These are phyloP conservation scores for Indri indri DNA, from an alignment of 2,113 vertebrate genomes.

Conservation along the genomic window DNA sequence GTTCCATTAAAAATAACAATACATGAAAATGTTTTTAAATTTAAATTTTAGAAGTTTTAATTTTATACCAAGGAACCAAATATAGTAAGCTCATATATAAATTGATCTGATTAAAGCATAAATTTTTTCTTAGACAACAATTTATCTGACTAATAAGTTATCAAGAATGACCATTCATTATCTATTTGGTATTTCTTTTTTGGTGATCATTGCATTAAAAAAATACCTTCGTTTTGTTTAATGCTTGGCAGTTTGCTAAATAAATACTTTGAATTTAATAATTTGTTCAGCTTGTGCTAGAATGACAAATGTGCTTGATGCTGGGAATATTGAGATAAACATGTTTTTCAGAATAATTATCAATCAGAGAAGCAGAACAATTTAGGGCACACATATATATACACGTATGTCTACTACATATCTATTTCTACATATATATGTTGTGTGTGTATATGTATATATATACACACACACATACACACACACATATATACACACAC, in stretches of 20 bases:
- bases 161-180: background rate
- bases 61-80: background rate
- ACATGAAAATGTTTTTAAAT: background rate
- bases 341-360: conserved; percentile 5
- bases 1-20: background rate
- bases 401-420: background rate
- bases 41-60: background rate
- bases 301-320: background rate
- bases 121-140: background rate
- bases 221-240: background rate
- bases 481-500: no score
- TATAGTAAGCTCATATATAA: background rate
- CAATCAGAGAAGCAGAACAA: background rate
- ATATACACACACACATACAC: no score
- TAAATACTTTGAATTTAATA: background rate
- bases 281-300: background rate
- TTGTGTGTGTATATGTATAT: background rate
- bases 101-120: background rate
- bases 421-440: fast-evolving
- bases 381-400: background rate
- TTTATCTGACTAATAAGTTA: background rate
- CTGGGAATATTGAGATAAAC: background rate
- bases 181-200: background rate
- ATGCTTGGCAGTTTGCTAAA: background rate
- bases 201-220: background rate